A percentile compares a stretch with the other conserved stretches of the same genome.
phyloP scores from a whole-genome alignment of 2,888 invertebrate species.

The Macaria notata region DNA sequence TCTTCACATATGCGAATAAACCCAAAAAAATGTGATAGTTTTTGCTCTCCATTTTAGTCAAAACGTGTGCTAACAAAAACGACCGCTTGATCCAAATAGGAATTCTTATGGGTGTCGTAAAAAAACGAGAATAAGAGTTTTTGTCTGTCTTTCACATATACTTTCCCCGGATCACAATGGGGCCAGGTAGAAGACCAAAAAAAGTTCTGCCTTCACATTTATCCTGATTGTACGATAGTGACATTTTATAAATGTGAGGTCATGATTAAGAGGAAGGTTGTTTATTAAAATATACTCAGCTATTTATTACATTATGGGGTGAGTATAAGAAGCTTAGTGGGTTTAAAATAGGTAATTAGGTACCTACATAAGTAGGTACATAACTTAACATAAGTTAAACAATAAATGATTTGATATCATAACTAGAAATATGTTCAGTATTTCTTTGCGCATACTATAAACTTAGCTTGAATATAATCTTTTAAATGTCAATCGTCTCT shows the following conservation, averaged over 20 bases:
- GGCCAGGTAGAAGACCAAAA: slow-evolving; percentile 67
- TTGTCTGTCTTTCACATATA: slow-evolving; percentile 73
- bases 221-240: slow-evolving; percentile 66
- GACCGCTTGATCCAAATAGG: slow-evolving; percentile 64
- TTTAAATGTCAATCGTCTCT: too few species aligned
- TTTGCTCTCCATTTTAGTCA: slow-evolving; percentile 42
- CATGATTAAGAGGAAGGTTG: slow-evolving; percentile 42
- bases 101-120: slow-evolving; percentile 63
- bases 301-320: slow-evolving; percentile 17
- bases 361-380: too few species aligned
- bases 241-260: slow-evolving; percentile 69
- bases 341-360: too few species aligned
- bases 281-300: slow-evolving; percentile 19
- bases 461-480: too few species aligned
- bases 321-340: background rate
- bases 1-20: slow-evolving; percentile 61
- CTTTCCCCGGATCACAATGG: slow-evolving; percentile 72
- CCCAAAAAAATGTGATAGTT: slow-evolving; percentile 56
- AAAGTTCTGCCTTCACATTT: slow-evolving; percentile 46
- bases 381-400: too few species aligned
- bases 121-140: slow-evolving; percentile 68
- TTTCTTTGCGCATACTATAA: too few species aligned
- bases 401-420: too few species aligned
- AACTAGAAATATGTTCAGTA: too few species aligned
- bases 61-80: slow-evolving; percentile 66